A percentile compares a stretch with the other conserved stretches of the same genome.
phyloP scores from a whole-genome alignment of 1,140 invertebrate genomes.

The Carcinoscorpius rotundicauda region DNA sequence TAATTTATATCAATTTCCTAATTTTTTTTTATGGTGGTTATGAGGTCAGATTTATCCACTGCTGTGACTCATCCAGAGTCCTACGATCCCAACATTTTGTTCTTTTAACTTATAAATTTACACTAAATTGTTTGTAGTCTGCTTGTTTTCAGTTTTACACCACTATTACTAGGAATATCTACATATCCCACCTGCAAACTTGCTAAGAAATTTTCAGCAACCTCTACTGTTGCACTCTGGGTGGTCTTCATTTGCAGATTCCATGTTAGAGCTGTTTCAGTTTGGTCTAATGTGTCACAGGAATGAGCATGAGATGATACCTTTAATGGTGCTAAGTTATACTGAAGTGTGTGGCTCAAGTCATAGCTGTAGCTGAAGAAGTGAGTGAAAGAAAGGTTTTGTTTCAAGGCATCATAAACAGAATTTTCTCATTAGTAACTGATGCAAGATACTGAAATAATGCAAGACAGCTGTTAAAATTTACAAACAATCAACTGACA shows the following conservation, averaged over 20 bases:
- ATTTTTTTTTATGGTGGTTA: no score
- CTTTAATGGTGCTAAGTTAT: slow-evolving; percentile 60
- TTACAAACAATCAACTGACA: no score
- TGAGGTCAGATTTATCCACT: no score
- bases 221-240: slow-evolving; percentile 11
- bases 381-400: background rate
- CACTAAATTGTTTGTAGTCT: no score
- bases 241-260: slow-evolving; percentile 13
- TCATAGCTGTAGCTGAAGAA: slow-evolving; percentile 82
- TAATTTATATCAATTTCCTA: no score
- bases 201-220: slow-evolving; percentile 19
- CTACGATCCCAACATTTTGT: no score
- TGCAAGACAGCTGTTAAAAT: no score
- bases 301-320: slow-evolving; percentile 9
- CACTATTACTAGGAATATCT: no score
- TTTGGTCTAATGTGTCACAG: slow-evolving; percentile 10
- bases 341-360: slow-evolving; percentile 85
- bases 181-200: slow-evolving; percentile 12
- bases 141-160: no score
- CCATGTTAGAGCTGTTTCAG: slow-evolving; percentile 13
- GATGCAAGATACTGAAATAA: background rate
- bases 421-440: slow-evolving; percentile 1
- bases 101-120: no score
- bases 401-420: slow-evolving; percentile 22
- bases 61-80: no score